Percentiles rank a stretch among this genome's conserved stretches.
These are phyloP conservation scores for Sebastes nivosus DNA, from an alignment of 2,797 vertebrate genomes.

Conservation along the genomic window DNA sequence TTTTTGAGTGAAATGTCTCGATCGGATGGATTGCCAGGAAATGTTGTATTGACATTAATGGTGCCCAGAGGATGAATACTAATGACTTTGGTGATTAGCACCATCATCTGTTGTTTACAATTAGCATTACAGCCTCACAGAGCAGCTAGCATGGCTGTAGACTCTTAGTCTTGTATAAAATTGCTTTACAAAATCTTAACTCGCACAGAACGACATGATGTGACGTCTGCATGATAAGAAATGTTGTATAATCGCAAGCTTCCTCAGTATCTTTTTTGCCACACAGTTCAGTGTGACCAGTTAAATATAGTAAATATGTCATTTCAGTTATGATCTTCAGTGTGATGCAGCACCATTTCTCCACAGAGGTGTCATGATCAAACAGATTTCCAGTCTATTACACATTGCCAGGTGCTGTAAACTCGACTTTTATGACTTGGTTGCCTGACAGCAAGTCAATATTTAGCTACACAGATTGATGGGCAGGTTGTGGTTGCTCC, in stretches of 20 bases:
- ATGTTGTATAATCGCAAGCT: background rate
- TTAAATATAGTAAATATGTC: background rate
- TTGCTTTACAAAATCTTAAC: background rate
- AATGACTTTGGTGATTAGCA: background rate
- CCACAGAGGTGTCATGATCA: background rate
- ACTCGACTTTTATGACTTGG: conserved; percentile 28
- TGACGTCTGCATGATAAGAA: background rate
- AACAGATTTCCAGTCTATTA: background rate
- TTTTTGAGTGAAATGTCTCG: background rate
- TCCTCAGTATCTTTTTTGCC: background rate
- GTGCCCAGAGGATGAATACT: background rate
- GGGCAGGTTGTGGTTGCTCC: background rate
- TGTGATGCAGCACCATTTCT: background rate
- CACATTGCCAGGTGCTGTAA: background rate
- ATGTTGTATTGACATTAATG: background rate
- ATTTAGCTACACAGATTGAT: conserved; percentile 42
- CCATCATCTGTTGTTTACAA: background rate
- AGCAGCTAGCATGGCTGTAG: background rate
- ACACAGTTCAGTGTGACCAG: background rate
- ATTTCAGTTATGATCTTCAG: background rate
- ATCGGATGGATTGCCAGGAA: background rate
- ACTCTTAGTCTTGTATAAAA: background rate
- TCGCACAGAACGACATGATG: background rate
- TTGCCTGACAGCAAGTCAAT: conserved; percentile 64
- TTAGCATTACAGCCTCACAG: background rate